These are phyloP conservation scores for Matsumyia berberina DNA, from an alignment of 2,888 invertebrate species.

Conservation along the genomic window DNA sequence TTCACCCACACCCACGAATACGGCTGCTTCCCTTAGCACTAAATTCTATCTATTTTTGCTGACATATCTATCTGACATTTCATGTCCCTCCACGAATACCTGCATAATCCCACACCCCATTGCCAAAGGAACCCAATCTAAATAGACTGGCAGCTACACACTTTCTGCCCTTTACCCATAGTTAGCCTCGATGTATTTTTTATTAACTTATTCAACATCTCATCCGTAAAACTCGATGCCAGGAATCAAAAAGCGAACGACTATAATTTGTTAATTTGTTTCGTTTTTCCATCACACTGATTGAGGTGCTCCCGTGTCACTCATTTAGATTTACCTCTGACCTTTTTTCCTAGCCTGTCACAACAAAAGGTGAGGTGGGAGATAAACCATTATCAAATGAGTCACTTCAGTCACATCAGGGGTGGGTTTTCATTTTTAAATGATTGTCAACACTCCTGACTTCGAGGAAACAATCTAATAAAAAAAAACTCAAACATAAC, in stretches of 20 bases:
- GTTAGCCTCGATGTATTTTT: conserved; percentile 47
- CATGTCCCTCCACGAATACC: too few species aligned
- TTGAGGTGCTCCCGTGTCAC: conserved; percentile 69
- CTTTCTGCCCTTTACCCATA: background rate
- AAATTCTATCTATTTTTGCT: background rate
- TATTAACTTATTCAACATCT: conserved; percentile 42
- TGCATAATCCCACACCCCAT: too few species aligned
- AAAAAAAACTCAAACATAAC: background rate
- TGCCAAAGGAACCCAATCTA: background rate
- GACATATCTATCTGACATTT: background rate
- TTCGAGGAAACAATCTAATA: conserved; percentile 1
- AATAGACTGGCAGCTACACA: conserved; percentile 29
- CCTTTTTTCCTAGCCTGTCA: conserved; percentile 57
- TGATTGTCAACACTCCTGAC: conserved; percentile 55
- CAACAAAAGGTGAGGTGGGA: conserved; percentile 48
- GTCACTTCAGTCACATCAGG: conserved; percentile 51
- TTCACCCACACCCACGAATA: too few species aligned
- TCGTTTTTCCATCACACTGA: conserved; percentile 55
- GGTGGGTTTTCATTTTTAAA: conserved; percentile 25
- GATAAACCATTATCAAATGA: conserved; percentile 49
- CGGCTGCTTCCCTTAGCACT: background rate
- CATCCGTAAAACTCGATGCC: conserved; percentile 20
- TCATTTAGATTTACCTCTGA: conserved; percentile 53
- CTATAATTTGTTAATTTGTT: conserved; percentile 56
- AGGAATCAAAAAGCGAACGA: conserved; percentile 30